A percentile compares a stretch with the other conserved stretches of the same genome.
Conservation (phyloP, 2,888 invertebrate genomes). For the Cerastis rubricosa region DNA sequence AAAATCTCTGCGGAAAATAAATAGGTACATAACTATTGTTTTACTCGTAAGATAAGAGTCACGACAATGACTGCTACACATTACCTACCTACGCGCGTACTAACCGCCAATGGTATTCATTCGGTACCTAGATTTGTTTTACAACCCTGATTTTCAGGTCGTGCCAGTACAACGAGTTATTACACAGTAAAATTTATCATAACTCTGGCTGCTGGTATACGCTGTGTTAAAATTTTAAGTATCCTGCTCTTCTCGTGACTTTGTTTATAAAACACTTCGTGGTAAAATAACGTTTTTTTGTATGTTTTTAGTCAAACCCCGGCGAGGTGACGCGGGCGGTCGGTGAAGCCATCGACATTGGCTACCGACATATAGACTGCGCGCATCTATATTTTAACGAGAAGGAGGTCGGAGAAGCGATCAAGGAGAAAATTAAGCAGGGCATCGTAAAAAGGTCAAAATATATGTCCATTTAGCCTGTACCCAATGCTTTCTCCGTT, state of each 20-base stretch:
- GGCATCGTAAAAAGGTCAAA: constrained; percentile 91
- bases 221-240: constrained; percentile 43
- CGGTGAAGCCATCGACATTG: constrained; percentile 91
- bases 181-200: constrained; percentile 42
- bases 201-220: constrained; percentile 26
- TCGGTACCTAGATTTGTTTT: constrained; percentile 26
- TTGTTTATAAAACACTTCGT: constrained; percentile 44
- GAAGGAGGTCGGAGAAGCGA: constrained; percentile 92
- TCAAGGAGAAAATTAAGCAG: constrained; percentile 91
- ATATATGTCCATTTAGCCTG: constrained; percentile 52
- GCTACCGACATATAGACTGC: constrained; percentile 94
- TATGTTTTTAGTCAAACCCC: constrained; percentile 86
- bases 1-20: background rate
- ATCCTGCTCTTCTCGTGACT: constrained; percentile 25
- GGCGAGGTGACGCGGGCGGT: constrained; percentile 92
- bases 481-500: constrained; percentile 48
- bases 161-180: constrained; percentile 30
- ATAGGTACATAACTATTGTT: background rate
- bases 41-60: background rate
- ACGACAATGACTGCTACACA: background rate
- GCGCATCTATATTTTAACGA: constrained; percentile 93
- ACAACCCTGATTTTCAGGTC: constrained; percentile 31
- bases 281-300: constrained; percentile 33
- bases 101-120: constrained; percentile 18
- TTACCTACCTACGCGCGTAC: background rate